Evolutionary conservation across 2,113 vertebrate genomes (phyloP), one percentile per base, ranked within the genome.

Genomic region (Erythrocercus mccallii): DNA sequence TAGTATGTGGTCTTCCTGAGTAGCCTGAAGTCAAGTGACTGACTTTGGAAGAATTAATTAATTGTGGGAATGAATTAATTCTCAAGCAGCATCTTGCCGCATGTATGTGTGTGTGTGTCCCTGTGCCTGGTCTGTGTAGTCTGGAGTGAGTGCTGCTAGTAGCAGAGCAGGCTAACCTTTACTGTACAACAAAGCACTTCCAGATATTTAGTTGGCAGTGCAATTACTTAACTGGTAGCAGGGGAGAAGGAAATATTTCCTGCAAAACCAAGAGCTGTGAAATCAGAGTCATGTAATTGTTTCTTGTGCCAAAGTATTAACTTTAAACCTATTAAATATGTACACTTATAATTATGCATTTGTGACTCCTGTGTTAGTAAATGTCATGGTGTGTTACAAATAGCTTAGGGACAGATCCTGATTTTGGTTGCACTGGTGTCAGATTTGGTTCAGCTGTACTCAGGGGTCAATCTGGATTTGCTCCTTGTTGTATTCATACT

Each of bases 71-170:
- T 12, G 0, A 69, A 45, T 53, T 48, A 11, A 48, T 62, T 77
- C 35, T 37, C 37, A 69, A 73, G 18, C 15, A 65, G 42, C n/a
- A 54, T 25, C 35, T 40, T 9, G 5, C 40, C 18, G 15, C 19
- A 17, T 3, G 4, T 45, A 11, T 2, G 1, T 1, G 0, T 5
- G 1, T 40, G 21, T 37, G 11, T 30, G 8, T 38, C 40, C 25
- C 72, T 25, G 45, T 58, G 37, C n/a, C 45, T 25, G 40, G 45
- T 38, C 45, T 60, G 31, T 44, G 44, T 22, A 12, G 28, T 14
- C n/a, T 21, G 31, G 61, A 51, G 47, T 5, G 31, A 51, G 30
- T 28, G 51, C 56, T 76, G 85, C 45, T 22, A 3, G 10, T 3
- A 24, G 45, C 12, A 37, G 54, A 77, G 35, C 18, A 69, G 77